A percentile compares a stretch with the other conserved stretches of the same genome.
These are phyloP conservation scores for Myripristis jacobus DNA, from an alignment of 2,797 vertebrate genomes.

Conservation along the genomic window DNA sequence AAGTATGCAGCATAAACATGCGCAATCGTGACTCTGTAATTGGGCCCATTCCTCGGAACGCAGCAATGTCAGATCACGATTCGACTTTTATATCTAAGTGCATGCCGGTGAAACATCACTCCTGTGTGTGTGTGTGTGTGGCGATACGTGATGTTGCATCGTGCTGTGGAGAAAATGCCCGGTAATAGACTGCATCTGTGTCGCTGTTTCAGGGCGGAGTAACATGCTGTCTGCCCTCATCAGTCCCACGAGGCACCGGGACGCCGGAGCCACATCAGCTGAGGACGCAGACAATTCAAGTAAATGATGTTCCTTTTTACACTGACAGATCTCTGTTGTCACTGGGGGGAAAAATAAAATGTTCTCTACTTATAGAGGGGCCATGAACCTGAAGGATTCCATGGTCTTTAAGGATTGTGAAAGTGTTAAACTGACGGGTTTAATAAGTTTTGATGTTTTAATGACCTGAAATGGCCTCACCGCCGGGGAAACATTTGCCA, in stretches of 20 bases:
- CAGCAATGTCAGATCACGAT: not conserved
- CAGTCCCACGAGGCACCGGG: constrained; percentile 86
- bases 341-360: too few species aligned
- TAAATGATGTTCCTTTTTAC: constrained; percentile 71
- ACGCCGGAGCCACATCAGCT: constrained; percentile 80
- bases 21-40: not conserved
- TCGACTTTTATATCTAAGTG: not conserved
- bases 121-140: not conserved
- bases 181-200: not conserved
- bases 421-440: too few species aligned
- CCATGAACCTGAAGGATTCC: not conserved
- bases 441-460: too few species aligned
- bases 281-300: constrained; percentile 92
- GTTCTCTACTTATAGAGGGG: too few species aligned
- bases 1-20: not conserved
- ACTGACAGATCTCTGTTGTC: not conserved
- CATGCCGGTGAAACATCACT: not conserved
- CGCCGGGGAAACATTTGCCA: too few species aligned
- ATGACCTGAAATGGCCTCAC: too few species aligned
- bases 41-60: not conserved
- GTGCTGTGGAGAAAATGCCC: constrained; percentile 18
- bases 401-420: too few species aligned
- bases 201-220: constrained; percentile 86
- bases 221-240: constrained; percentile 86
- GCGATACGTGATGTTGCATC: not conserved